These are phyloP conservation scores for Podarcis siculus DNA, from an alignment of 2,797 vertebrate genomes.

Conservation along the genomic window DNA sequence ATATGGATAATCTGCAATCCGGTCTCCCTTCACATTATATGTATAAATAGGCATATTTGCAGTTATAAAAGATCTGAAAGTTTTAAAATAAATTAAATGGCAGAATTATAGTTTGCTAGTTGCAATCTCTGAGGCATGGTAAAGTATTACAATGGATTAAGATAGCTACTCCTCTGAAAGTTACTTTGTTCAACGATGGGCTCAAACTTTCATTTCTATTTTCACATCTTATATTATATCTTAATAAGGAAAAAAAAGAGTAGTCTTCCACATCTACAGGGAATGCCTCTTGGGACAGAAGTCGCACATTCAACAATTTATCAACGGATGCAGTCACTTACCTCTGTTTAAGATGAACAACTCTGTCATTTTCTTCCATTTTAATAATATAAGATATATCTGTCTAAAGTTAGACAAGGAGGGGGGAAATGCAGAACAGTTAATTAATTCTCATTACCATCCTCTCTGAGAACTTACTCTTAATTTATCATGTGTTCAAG, in stretches of 20 bases:
- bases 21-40: constrained; percentile 18
- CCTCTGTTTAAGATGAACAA: constrained; percentile 28
- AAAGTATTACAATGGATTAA: too few relatives aligned
- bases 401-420: background rate
- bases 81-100: background rate
- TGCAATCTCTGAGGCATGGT: background rate
- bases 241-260: too few relatives aligned
- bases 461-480: background rate
- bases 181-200: too few relatives aligned
- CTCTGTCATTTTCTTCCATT: background rate
- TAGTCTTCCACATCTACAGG: too few relatives aligned
- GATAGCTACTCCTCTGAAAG: too few relatives aligned
- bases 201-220: too few relatives aligned
- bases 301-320: background rate
- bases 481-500: background rate
- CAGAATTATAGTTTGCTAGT: background rate
- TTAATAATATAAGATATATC: constrained; percentile 19
- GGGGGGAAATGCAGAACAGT: background rate
- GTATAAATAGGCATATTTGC: constrained; percentile 27
- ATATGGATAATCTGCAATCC: constrained; percentile 28
- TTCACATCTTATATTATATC: too few relatives aligned
- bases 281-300: background rate
- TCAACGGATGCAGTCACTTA: background rate
- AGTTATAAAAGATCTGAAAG: constrained; percentile 17
- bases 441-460: background rate